Conservation (phyloP, 2,888 invertebrate species). For the Standfussiana lucernea region DNA sequence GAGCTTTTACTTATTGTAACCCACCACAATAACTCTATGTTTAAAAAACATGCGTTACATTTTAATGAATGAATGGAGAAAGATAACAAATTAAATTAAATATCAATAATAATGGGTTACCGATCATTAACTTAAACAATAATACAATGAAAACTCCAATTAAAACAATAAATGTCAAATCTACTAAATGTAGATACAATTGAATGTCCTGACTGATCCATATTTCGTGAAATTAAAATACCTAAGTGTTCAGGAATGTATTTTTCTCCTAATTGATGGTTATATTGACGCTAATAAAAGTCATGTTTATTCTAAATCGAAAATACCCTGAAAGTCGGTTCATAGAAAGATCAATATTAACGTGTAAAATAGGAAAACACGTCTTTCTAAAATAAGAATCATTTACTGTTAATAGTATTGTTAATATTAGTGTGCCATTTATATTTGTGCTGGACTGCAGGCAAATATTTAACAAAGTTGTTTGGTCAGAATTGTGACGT, state of each 20-base stretch:
- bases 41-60: neutral
- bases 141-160: neutral
- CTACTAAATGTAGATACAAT: neutral
- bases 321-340: neutral
- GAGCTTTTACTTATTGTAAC: neutral
- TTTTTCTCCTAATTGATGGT: neutral
- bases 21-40: neutral
- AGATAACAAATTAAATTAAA: neutral
- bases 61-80: neutral
- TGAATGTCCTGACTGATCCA: neutral
- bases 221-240: neutral
- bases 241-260: neutral
- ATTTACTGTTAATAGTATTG: constrained; percentile 29
- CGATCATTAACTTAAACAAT: neutral
- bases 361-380: constrained; percentile 12
- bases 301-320: neutral
- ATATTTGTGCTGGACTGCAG: constrained; percentile 2
- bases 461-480: constrained; percentile 29
- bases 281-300: neutral
- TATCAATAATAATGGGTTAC: neutral
- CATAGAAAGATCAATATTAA: neutral
- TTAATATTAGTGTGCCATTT: constrained; percentile 4
- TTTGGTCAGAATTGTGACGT: constrained; percentile 30
- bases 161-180: neutral
- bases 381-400: constrained; percentile 39